Base-by-base conservation (phyloP, 2,888 invertebrate genomes). In the Drosophila silvestris region DNA sequence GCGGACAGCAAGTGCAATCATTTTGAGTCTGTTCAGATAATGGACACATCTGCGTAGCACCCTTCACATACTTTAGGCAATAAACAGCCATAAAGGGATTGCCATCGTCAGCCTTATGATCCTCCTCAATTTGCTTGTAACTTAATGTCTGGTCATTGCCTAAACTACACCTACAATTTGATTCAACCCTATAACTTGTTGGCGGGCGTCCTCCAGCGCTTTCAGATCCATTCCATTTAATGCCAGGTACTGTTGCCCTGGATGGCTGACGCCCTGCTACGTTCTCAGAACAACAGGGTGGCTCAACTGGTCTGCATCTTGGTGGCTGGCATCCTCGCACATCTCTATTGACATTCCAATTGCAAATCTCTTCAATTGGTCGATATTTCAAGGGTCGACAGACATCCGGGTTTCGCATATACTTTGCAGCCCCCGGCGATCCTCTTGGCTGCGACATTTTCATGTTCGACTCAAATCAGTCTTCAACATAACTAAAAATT, bases 71-170 rank as follows among this genome's bases (percentile, higher is more conserved):
- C 26, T 47, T 51, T 1, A 22, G 30, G n/a, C 30, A 37, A n/a
- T 37, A 30, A 10, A 35, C 26, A 30, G 51, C 51, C 52, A 70
- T 32, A 37, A 70, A 33, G 19, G 70, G 37, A 71, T 71, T 60
- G 14, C 37, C 52, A 22, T 2, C 16, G 10, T 2, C 10, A 14
- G 19, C 19, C 0, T 19, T 22, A 12, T 7, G 14, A 19, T 5
- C 26, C 16, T 30, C 7, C 10, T 33, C 22, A 3, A 19, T 14
- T 7, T 7, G 5, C 2, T 35, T 30, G 44, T 41, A 52, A 4
- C 16, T 30, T 35, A 51, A 19, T 16, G 32, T 35, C 0, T 28
- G 44, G 5, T 14, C 28, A 37, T 10, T 57, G 37, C 9, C 4
- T 2, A 10, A 5, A 9, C 14, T 19, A 35, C 28, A 39, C 28